Evolutionary conservation across 1,140 invertebrate genomes (phyloP).

Genomic region (Ips nitidus): DNA sequence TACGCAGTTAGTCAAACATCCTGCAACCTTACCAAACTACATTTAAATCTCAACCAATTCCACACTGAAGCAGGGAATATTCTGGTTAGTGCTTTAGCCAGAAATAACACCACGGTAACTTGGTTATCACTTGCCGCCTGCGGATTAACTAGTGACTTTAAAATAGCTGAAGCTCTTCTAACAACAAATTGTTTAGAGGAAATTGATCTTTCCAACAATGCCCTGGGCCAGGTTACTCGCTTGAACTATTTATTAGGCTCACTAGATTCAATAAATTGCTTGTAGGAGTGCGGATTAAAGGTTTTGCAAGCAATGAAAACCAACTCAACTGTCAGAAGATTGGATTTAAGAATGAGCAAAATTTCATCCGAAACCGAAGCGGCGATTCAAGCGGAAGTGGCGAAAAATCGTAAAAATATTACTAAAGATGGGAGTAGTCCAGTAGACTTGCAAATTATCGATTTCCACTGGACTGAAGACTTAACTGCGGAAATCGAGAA

Average conservation of each 20-base stretch:
- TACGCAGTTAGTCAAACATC: conserved; percentile 13
- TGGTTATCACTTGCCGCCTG: conserved; percentile 16
- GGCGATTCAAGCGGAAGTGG: conserved; percentile 18
- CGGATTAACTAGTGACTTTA: conserved; percentile 17
- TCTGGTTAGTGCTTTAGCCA: conserved; percentile 6
- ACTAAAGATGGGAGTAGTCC: neutral
- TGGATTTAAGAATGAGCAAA: conserved; percentile 39
- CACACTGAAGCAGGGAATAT: conserved; percentile 16
- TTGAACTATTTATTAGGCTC: neutral
- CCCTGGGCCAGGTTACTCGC: conserved; percentile 17
- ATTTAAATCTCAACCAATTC: conserved; percentile 27
- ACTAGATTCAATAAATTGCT: conserved; percentile 1
- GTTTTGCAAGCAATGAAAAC: conserved; percentile 15
- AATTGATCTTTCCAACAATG: conserved; percentile 32
- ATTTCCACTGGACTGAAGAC: neutral
- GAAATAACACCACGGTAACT: neutral
- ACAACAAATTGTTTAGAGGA: conserved; percentile 4
- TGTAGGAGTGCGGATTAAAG: neutral
- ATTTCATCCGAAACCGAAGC: conserved; percentile 24
- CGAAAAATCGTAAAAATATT: conserved; percentile 15
- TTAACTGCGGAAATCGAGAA: conserved; percentile 1
- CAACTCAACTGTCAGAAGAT: conserved; percentile 31
- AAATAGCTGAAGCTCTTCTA: conserved; percentile 13
- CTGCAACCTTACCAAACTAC: conserved; percentile 10
- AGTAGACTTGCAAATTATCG: neutral